Evolutionary conservation across 2,888 invertebrate species (phyloP).

Genomic region (Rutpela maculata): DNA sequence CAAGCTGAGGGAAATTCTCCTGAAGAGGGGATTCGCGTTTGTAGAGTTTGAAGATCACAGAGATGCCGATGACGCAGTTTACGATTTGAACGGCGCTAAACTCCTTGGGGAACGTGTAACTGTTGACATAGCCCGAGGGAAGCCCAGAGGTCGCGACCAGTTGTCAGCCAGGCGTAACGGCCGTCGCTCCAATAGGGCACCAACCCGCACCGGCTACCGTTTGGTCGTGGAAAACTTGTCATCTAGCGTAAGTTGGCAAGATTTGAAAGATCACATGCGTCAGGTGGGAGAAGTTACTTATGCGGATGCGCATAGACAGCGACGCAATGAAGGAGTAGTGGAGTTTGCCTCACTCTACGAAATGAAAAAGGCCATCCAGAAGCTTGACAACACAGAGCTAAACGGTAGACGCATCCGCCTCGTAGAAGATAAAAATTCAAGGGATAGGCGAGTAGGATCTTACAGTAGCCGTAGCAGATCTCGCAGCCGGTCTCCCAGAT

Average conservation of each 20-base stretch:
- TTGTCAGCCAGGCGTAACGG: constrained; percentile 70
- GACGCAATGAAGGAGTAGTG: constrained; percentile 96
- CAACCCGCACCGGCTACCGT: constrained; percentile 97
- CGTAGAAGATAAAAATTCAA: constrained; percentile 88
- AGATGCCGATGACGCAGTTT: constrained; percentile 99
- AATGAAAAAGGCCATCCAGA: constrained; percentile 97
- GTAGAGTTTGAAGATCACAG: constrained; percentile 98
- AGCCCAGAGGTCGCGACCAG: constrained; percentile 81
- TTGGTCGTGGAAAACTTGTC: constrained; percentile 98
- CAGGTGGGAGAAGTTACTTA: constrained; percentile 99
- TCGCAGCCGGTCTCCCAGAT: constrained; percentile 73
- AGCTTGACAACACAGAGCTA: constrained; percentile 96
- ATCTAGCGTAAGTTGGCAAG: constrained; percentile 99
- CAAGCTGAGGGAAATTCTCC: constrained; percentile 84
- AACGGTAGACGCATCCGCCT: constrained; percentile 95
- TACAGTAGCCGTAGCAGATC: constrained; percentile 73
- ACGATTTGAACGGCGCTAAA: constrained; percentile 98
- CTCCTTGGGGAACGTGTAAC: constrained; percentile 92
- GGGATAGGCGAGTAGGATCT: constrained; percentile 72
- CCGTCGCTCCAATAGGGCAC: constrained; percentile 88
- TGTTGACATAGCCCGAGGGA: constrained; percentile 83
- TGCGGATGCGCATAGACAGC: constrained; percentile 97
- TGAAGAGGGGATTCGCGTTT: constrained; percentile 91
- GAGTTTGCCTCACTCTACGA: constrained; percentile 97
- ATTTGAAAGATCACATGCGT: constrained; percentile 99